phyloP scores from a whole-genome alignment of 1,140 invertebrate species.

The Drosophila oshimai region DNA sequence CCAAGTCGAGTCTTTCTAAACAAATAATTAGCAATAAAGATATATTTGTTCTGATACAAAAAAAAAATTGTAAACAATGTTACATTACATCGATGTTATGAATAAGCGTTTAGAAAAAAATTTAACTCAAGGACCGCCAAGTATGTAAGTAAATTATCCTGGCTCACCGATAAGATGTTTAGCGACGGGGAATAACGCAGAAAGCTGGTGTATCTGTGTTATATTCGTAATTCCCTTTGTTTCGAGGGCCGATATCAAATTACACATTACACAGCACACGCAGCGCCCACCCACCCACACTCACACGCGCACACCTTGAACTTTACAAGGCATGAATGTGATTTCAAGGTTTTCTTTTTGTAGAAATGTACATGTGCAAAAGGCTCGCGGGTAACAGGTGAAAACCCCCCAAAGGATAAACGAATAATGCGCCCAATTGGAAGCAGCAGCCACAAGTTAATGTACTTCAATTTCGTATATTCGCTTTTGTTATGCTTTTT shows the following conservation, averaged over 20 bases:
- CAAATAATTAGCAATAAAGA: no score
- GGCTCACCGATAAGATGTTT: not conserved
- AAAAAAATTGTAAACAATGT: no score
- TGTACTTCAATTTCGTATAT: conserved; percentile 37
- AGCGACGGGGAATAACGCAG: not conserved
- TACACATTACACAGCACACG: conserved; percentile 23
- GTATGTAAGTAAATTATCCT: not conserved
- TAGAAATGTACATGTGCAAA: not conserved
- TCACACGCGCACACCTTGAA: conserved; percentile 51
- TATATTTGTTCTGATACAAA: no score
- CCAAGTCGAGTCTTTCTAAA: no score
- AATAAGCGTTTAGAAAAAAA: no score
- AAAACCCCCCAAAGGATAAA: conserved; percentile 12
- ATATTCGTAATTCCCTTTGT: conserved; percentile 16
- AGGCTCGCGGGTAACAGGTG: conserved; percentile 45
- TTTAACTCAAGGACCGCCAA: no score
- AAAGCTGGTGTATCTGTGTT: not conserved
- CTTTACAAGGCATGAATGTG: conserved; percentile 52
- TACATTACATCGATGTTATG: no score
- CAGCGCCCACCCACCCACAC: conserved; percentile 16
- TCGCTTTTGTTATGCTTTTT: conserved; percentile 67
- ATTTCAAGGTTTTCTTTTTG: conserved; percentile 52
- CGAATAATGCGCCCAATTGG: conserved; percentile 2
- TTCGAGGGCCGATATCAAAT: conserved; percentile 4
- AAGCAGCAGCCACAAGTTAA: conserved; percentile 17